A percentile compares a stretch with the other conserved stretches of the same genome.
Evolutionary conservation across 2,113 vertebrate genomes (phyloP).

Genomic region (pig (Sus scrofa)): T2T-Sscrofa CM000816.6:34931501-34932000

Average conservation of each 20-base stretch:
- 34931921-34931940: conserved; percentile 52
- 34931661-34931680: conserved; percentile 51
- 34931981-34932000: conserved; percentile 34
- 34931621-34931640: conserved; percentile 58
- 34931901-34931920: conserved; percentile 57
- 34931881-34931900: conserved; percentile 16
- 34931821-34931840: conserved; percentile 47
- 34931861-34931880: neutral
- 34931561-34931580: conserved; percentile 76
- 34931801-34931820: conserved; percentile 55
- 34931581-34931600: conserved; percentile 57
- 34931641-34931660: conserved; percentile 50
- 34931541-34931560: conserved; percentile 55
- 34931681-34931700: conserved; percentile 60
- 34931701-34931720: conserved; percentile 79
- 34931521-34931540: conserved; percentile 67
- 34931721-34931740: conserved; percentile 81
- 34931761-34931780: conserved; percentile 15
- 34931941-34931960: conserved; percentile 51
- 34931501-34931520: conserved; percentile 67
- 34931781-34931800: neutral
- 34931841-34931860: neutral
- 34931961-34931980: conserved; percentile 62
- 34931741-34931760: conserved; percentile 63
- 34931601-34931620: conserved; percentile 51